A percentile compares a stretch with the other conserved stretches of the same genome.
Conservation (phyloP, 1,140 invertebrate species). For the Protaetia brevitarsis region DNA sequence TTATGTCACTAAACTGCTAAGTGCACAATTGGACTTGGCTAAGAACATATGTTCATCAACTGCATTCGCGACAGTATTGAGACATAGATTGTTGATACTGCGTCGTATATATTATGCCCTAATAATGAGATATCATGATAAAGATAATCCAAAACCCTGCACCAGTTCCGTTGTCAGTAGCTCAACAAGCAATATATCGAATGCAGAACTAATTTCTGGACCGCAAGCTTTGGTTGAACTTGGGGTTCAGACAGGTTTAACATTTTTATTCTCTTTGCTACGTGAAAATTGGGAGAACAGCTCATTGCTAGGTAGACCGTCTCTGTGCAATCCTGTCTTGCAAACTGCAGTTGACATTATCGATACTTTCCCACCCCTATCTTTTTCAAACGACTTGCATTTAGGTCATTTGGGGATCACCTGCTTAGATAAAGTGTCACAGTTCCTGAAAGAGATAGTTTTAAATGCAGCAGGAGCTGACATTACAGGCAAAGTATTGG, state of each 20-base stretch:
- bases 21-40: slow-evolving; percentile 56
- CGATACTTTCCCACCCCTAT: slow-evolving; percentile 56
- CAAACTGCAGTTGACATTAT: slow-evolving; percentile 59
- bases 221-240: slow-evolving; percentile 63
- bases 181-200: neutral
- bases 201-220: slow-evolving; percentile 42
- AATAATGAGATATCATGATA: slow-evolving; percentile 56
- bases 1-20: slow-evolving; percentile 53
- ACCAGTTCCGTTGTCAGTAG: slow-evolving; percentile 4
- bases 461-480: slow-evolving; percentile 55
- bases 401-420: slow-evolving; percentile 57
- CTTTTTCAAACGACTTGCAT: slow-evolving; percentile 60
- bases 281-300: slow-evolving; percentile 58
- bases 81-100: slow-evolving; percentile 59
- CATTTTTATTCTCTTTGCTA: slow-evolving; percentile 60
- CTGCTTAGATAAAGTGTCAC: slow-evolving; percentile 55
- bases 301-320: slow-evolving; percentile 43
- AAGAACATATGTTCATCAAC: slow-evolving; percentile 55
- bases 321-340: slow-evolving; percentile 59
- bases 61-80: slow-evolving; percentile 55
- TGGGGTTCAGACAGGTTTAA: slow-evolving; percentile 62
- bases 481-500: slow-evolving; percentile 52
- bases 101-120: slow-evolving; percentile 61
- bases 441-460: slow-evolving; percentile 57
- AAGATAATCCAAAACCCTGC: slow-evolving; percentile 43